A percentile compares a stretch with the other conserved stretches of the same genome.
phyloP scores from a whole-genome alignment of 2,888 invertebrate species.

The Thera britannica region DNA sequence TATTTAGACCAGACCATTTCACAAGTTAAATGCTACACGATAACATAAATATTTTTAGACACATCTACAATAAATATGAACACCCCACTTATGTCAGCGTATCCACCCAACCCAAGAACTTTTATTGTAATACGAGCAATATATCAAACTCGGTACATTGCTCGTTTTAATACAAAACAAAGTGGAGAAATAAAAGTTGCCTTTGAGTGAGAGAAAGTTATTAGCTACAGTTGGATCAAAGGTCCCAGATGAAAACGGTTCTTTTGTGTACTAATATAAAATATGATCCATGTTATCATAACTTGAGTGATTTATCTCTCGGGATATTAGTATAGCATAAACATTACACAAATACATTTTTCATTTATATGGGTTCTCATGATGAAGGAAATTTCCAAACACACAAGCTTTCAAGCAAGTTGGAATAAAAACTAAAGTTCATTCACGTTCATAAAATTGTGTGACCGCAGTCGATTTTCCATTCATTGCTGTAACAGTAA shows the following conservation, averaged over 20 bases:
- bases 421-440: too few relatives aligned
- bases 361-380: too few relatives aligned
- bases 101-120: constrained; percentile 14
- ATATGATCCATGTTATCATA: too few relatives aligned
- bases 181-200: constrained; percentile 30
- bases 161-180: constrained; percentile 27
- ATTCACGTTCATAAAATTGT: constrained; percentile 2
- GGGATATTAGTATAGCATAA: too few relatives aligned
- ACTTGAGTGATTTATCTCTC: too few relatives aligned
- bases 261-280: too few relatives aligned
- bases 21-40: constrained; percentile 10
- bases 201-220: constrained; percentile 12
- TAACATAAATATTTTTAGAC: constrained; percentile 4
- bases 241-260: too few relatives aligned
- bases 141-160: constrained; percentile 31
- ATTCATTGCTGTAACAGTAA: constrained; percentile 26
- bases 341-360: too few relatives aligned
- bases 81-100: constrained; percentile 19
- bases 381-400: too few relatives aligned
- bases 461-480: constrained; percentile 15
- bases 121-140: constrained; percentile 32
- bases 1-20: background rate
- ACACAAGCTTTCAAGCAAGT: too few relatives aligned
- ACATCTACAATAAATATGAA: constrained; percentile 20
- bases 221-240: constrained; percentile 2